A percentile compares a stretch with the other conserved stretches of the same genome.
phyloP scores from a whole-genome alignment of 2,888 invertebrate species.

The Pterostichus madidus region DNA sequence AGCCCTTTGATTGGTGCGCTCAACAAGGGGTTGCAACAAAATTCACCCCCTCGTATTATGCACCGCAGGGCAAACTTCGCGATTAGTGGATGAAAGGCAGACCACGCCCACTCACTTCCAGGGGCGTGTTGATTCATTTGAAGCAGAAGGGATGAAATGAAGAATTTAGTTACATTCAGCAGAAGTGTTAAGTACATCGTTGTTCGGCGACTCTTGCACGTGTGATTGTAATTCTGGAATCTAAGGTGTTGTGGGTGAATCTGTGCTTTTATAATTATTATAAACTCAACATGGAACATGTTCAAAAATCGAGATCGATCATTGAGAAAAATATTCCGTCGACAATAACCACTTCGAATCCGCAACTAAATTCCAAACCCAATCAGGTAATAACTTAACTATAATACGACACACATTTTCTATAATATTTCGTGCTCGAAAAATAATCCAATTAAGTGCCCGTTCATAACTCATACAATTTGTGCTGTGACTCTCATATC shows the following conservation, averaged over 20 bases:
- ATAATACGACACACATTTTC: too few relatives aligned
- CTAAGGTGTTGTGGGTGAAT: conserved; percentile 31
- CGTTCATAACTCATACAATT: too few relatives aligned
- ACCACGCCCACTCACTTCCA: conserved; percentile 30
- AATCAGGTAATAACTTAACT: conserved; percentile 46
- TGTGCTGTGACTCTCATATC: too few relatives aligned
- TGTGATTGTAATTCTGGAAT: conserved; percentile 42
- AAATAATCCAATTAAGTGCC: too few relatives aligned
- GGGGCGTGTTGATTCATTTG: conserved; percentile 5
- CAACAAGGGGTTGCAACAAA: conserved; percentile 72
- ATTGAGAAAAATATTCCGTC: conserved; percentile 48
- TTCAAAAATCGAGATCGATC: conserved; percentile 49
- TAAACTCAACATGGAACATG: conserved; percentile 52
- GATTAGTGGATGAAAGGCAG: conserved; percentile 22
- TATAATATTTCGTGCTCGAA: too few relatives aligned
- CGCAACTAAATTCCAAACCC: conserved; percentile 52
- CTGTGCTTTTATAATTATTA: conserved; percentile 1
- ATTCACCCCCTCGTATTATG: conserved; percentile 9
- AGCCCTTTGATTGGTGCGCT: not conserved
- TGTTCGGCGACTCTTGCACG: conserved; percentile 40
- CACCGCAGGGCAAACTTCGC: not conserved
- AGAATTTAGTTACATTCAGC: conserved; percentile 58
- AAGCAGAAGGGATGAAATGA: conserved; percentile 46
- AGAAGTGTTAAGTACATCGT: conserved; percentile 56
- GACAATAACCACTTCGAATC: conserved; percentile 23